phyloP scores from a whole-genome alignment of 35 echinoderm and acorn worm genomes.

The Strongylocentrotus purpuratus region DNA sequence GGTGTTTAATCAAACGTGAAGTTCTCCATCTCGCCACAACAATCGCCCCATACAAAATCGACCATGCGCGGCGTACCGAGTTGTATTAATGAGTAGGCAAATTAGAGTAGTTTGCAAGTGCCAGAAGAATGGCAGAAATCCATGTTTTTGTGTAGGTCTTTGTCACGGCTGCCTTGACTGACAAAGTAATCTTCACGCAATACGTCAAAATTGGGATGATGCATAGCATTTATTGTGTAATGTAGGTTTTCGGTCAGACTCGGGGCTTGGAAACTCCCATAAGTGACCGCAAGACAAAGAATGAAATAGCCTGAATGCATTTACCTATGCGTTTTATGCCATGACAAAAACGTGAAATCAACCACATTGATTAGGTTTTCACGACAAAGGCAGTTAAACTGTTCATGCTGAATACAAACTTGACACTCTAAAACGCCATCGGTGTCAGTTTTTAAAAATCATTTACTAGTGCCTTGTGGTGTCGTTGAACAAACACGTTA shows the following conservation, averaged over 20 bases:
- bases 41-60: not conserved
- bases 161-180: too few species aligned
- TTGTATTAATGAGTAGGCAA: not conserved
- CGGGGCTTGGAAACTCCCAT: not conserved
- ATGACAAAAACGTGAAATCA: not conserved
- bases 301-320: not conserved
- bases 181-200: not conserved
- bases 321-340: not conserved
- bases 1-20: not conserved
- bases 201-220: not conserved
- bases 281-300: not conserved
- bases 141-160: not conserved
- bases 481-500: not conserved
- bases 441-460: too few species aligned
- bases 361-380: not conserved
- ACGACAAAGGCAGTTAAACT: not conserved
- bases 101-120: not conserved
- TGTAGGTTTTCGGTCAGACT: not conserved
- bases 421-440: not conserved
- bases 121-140: not conserved
- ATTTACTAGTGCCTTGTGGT: not conserved
- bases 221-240: not conserved
- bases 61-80: not conserved
- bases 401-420: not conserved
- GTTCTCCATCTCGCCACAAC: not conserved